A percentile compares a stretch with the other conserved stretches of the same genome.
These are phyloP conservation scores for Flabesymbios commensalis DNA, from an alignment of 2,888 invertebrate genomes.

Conservation along the genomic window DNA sequence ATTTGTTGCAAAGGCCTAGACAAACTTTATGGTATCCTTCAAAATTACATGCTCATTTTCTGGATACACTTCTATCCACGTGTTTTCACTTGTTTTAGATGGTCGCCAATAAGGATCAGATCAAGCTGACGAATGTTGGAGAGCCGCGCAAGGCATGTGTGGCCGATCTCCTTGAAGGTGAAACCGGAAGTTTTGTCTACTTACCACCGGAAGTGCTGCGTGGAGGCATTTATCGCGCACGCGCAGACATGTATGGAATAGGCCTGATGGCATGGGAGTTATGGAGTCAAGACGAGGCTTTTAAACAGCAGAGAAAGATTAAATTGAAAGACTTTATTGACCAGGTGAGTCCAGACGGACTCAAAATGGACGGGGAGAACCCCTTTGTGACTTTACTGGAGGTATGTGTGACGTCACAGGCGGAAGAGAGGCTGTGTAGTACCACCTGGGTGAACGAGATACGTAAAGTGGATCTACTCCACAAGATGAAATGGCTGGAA, in stretches of 20 bases:
- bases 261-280: constrained; percentile 40
- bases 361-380: constrained; percentile 12
- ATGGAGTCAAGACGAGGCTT: constrained; percentile 26
- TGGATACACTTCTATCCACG: no score
- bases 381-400: constrained; percentile 15
- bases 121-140: constrained; percentile 28
- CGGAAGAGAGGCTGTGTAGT: constrained; percentile 21
- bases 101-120: constrained; percentile 17
- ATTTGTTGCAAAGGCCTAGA: no score
- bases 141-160: constrained; percentile 40
- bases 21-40: no score
- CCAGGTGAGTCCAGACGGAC: neutral
- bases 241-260: constrained; percentile 48
- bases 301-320: constrained; percentile 18
- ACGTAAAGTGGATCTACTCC: no score
- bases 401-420: constrained; percentile 1
- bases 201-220: constrained; percentile 49
- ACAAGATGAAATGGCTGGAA: no score
- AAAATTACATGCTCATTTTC: no score
- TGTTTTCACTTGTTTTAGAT: constrained; percentile 16
- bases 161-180: constrained; percentile 4
- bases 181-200: constrained; percentile 42
- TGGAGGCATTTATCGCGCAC: constrained; percentile 42
- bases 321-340: constrained; percentile 16
- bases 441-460: constrained; percentile 28